Evolutionary conservation across 2,797 vertebrate species (phyloP).

Genomic region (Pteronotus mesoamericanus): DNA sequence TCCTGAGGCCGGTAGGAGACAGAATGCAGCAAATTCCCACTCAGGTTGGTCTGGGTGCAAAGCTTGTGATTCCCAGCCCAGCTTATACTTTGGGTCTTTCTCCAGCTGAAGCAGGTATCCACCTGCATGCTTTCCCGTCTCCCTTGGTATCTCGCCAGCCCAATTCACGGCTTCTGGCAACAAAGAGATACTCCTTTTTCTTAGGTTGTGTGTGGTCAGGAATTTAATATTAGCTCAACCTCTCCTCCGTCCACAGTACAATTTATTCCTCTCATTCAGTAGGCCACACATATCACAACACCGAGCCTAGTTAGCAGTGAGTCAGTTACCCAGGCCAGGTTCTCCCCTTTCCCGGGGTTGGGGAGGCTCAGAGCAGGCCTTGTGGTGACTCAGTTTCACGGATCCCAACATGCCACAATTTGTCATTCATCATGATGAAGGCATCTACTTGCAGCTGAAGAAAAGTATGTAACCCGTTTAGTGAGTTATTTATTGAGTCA

Average conservation of each 20-base stretch:
- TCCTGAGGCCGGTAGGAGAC: not conserved
- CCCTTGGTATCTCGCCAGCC: not conserved
- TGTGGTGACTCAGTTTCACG: not conserved
- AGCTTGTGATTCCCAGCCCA: not conserved
- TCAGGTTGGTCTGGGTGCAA: not conserved
- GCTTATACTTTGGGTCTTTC: not conserved
- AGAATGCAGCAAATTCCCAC: not conserved
- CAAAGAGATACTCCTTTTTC: not conserved
- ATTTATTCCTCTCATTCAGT: not conserved
- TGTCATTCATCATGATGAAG: not conserved
- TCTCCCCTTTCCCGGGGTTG: not conserved
- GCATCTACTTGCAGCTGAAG: not conserved
- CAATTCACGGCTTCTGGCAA: not conserved
- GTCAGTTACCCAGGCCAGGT: not conserved
- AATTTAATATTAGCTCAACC: not conserved
- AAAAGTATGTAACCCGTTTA: not conserved
- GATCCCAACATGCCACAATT: not conserved
- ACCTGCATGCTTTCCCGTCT: rapidly evolving
- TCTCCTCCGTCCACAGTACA: not conserved
- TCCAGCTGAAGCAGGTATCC: not conserved
- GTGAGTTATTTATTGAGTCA: not conserved
- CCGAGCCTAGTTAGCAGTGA: not conserved
- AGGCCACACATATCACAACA: not conserved
- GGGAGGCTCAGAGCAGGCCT: not conserved
- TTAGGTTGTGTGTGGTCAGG: not conserved